phyloP scores from a whole-genome alignment of 2,888 invertebrate genomes.

The Drosophila quinaria region DNA sequence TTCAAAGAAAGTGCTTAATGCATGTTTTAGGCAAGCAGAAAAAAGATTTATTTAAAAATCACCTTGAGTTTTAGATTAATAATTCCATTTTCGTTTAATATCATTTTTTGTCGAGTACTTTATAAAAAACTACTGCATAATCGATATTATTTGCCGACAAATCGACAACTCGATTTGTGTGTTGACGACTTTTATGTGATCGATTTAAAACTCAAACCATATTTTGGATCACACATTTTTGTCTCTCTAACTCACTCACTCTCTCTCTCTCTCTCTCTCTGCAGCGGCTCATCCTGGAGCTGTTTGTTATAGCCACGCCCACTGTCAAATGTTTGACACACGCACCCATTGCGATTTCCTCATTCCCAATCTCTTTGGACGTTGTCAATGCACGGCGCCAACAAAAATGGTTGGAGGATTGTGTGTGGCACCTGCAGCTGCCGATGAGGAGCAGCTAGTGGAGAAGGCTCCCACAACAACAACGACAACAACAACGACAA shows the following conservation, averaged over 20 bases:
- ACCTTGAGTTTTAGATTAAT: too few relatives aligned
- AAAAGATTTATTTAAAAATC: too few relatives aligned
- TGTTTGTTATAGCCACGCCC: conserved; percentile 95
- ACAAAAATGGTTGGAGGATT: conserved; percentile 89
- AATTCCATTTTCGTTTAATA: too few relatives aligned
- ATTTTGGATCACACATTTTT: too few relatives aligned
- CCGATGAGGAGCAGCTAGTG: conserved; percentile 46
- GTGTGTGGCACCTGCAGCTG: conserved; percentile 86
- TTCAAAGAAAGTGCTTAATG: too few relatives aligned
- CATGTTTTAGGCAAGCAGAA: too few relatives aligned
- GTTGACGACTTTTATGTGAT: too few relatives aligned
- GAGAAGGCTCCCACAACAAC: conserved; percentile 58
- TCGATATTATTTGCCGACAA: too few relatives aligned
- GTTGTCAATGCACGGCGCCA: conserved; percentile 92
- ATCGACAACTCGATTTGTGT: too few relatives aligned
- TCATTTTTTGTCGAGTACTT: too few relatives aligned
- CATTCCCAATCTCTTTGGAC: conserved; percentile 95
- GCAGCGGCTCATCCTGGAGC: conserved; percentile 94
- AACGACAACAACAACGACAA: conserved; percentile 38
- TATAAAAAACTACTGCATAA: too few relatives aligned
- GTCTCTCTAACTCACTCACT: neutral
- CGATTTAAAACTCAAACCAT: too few relatives aligned
- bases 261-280: neutral
- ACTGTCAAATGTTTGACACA: conserved; percentile 93
- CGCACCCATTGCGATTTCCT: conserved; percentile 95